Base-by-base conservation (phyloP, 2,888 invertebrate genomes). In the Artemia sinica region DNA sequence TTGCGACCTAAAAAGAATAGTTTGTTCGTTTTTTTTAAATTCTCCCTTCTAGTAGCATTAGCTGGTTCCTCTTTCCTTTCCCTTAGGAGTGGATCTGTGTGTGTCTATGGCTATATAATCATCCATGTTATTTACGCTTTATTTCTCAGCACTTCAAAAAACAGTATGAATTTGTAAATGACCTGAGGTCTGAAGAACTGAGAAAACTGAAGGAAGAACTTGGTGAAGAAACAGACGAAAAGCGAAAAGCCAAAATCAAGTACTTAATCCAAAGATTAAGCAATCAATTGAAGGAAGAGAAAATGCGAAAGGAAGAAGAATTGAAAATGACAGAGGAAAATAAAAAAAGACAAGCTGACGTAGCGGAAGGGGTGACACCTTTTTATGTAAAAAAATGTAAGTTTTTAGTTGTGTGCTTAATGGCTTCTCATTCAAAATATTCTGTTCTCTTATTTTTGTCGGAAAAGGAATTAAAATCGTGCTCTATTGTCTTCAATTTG, bases 101-200 rank as follows among this genome's bases (percentile, higher is more conserved):
- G 41, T 41, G 41, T 41, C 41, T 41, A 41, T 41, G 41, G 6
- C 41, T 41, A 41, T 41, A 41, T 41, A 41, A 41, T 41, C 41
- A 41, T 41, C 1, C 41, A 41, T 41, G 1, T 41, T 41, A 41
- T 41, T 41, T 41, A 41, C 41, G 41, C 41, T 41, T 41, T 41
- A 41, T 41, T 67, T 72, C 73, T 48, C 70, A 76, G 75, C 80
- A 82, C 48, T 93, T 92, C 76, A 84, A 85, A 69, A 81, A 84
- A 69, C 84, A 89, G 74, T 94, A 91, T 75, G 82, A 83, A 71
- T 94, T 94, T 77, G 75, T 93, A 0, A 81, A 82, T 14, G 84
- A 88, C 49, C 79, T 91, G 2, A 84, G 85, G 18, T 78, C 83
- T 68, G 84, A 85, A 71, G 93, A 94, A 76, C 83, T 86, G 11